Percentiles rank a stretch among this genome's conserved stretches.
These are phyloP conservation scores for Streptopelia turtur DNA, from an alignment of 2,797 vertebrate species.

Conservation along the genomic window DNA sequence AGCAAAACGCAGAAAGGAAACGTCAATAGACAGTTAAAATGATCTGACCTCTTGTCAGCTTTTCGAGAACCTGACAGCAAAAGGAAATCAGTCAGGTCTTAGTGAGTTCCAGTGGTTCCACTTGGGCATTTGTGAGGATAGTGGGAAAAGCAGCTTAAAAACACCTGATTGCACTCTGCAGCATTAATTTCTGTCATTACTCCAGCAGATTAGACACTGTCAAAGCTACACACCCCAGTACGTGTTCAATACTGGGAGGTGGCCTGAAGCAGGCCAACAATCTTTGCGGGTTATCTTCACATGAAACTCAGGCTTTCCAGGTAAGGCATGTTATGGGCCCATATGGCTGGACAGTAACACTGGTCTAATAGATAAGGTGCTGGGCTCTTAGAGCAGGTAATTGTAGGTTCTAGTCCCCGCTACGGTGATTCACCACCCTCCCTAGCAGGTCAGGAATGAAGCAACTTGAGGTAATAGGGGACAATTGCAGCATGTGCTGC, in stretches of 20 bases:
- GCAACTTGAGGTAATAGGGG: no score
- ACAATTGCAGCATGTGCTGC: no score
- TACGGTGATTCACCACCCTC: no score
- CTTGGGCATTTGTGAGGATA: background rate
- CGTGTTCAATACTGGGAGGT: background rate
- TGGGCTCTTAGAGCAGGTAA: no score
- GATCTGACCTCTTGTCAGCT: background rate
- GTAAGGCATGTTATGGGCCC: background rate
- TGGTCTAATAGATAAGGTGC: no score
- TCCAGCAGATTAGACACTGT: background rate
- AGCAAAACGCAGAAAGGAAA: background rate
- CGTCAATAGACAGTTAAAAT: background rate
- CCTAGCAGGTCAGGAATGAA: no score
- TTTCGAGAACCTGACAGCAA: background rate
- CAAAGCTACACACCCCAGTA: background rate
- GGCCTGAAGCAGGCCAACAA: background rate
- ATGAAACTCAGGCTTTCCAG: background rate
- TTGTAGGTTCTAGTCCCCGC: no score
- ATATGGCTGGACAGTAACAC: background rate
- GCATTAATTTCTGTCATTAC: background rate
- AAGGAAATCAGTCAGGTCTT: background rate
- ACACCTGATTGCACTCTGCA: background rate
- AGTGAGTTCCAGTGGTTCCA: background rate
- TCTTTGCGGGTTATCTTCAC: background rate
- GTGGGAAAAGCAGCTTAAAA: background rate